Base-by-base conservation (phyloP, 2,888 invertebrate genomes). In the Cancer borealis region DNA sequence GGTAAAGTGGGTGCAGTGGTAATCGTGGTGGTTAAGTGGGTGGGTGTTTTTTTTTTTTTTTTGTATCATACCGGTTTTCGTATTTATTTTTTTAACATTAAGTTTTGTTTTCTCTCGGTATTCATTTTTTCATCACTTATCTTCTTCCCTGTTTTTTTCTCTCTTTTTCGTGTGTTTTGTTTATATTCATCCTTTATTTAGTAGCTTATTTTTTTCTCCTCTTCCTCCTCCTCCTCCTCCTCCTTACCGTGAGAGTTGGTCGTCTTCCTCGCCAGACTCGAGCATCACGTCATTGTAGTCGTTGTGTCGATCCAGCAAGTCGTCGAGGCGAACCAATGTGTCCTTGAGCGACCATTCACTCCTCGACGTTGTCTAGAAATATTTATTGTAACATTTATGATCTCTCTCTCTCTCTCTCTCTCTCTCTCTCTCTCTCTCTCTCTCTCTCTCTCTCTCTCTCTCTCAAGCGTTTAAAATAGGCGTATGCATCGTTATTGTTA, bases 191-290 rank as follows among this genome's bases (percentile, higher is more conserved):
- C 6, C 17, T 49, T 26, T 49, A 4, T 21, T 2, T 91, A 10
- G 26, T 49, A 17, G 30, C 30, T n/a, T 10, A 26, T 30, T 91
- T 45, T 30, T 84, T 26, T 30, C 92, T 49, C 30, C 79, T 12
- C 79, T 47, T 46, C 79, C 45, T 21, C 21, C 26, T 21, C 54
- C 49, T n/a, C 10, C 79, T 84, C 79, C 79, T 39, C 84, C 39
- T 84, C 84, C 84, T 84, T 39, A 95, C 93, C 93, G 84, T 8
- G 93, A 92, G 12, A 95, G 88, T 26, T 90, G 88, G 92, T 95
- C 93, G 73, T 93, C 93, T 46, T 93, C 92, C 66, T 93, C 95
- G 10, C 93, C 95, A 14, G 95, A 92, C 47, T 93, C 95, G 6
- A 92, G 73, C 95, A 92, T 92, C 39, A 93, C 45, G 49, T 84